Conservation (phyloP, 2,797 vertebrate species). For the Melanotaenia nigrans region DNA sequence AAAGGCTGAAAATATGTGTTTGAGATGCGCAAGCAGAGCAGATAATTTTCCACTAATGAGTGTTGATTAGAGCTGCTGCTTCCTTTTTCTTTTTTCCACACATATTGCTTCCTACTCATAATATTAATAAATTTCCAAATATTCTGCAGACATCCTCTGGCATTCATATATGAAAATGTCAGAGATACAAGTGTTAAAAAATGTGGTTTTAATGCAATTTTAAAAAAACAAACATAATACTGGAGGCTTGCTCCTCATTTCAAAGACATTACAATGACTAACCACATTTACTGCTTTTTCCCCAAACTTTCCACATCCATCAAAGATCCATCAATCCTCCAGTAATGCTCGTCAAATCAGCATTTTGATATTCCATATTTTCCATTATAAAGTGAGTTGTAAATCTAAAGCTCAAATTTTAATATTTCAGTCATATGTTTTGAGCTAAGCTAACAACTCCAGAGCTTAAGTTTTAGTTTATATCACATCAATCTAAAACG, state of each 20-base stretch:
- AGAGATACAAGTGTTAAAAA: background rate
- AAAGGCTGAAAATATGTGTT: too few species aligned
- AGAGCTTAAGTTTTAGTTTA: constrained; percentile 10
- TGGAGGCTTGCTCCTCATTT: too few species aligned
- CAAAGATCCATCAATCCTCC: background rate
- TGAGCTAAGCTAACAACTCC: constrained; percentile 8
- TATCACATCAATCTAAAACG: constrained; percentile 13
- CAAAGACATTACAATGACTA: too few species aligned
- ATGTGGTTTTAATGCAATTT: background rate
- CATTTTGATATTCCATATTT: constrained; percentile 22
- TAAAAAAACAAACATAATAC: background rate
- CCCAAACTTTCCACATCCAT: constrained; percentile 5
- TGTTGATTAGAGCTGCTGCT: background rate
- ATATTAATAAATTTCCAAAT: background rate
- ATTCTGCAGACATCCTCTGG: background rate
- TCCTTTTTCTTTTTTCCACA: background rate
- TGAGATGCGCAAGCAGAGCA: too few species aligned
- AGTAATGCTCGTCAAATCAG: constrained; percentile 16
- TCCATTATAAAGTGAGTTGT: background rate
- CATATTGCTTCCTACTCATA: background rate
- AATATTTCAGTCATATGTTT: constrained; percentile 15
- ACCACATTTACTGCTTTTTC: too few species aligned
- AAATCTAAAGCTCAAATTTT: constrained; percentile 15
- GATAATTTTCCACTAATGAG: too few species aligned
- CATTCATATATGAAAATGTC: background rate